Percentiles rank a stretch among this genome's conserved stretches.
Conservation (phyloP, 2,888 invertebrate species). For the Nemapogon koenigi region DNA sequence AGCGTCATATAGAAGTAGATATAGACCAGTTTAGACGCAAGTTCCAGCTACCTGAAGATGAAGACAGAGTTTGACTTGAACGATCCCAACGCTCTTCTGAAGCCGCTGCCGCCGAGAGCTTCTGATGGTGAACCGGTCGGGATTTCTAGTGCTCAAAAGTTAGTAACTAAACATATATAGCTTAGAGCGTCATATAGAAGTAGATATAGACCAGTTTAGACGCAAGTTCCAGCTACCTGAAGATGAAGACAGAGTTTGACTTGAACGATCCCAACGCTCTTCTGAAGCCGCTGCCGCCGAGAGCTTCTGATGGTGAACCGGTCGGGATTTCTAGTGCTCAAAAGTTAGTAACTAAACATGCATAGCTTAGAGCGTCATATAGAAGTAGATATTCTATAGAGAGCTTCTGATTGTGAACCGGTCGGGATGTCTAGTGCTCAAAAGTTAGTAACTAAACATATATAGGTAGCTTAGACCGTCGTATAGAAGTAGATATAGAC, state of each 20-base stretch:
- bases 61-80: constrained; percentile 89
- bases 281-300: constrained; percentile 76
- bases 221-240: constrained; percentile 77
- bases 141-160: constrained; percentile 85
- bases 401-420: too few species aligned
- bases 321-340: constrained; percentile 85
- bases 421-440: too few species aligned
- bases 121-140: constrained; percentile 79
- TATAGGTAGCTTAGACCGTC: too few species aligned
- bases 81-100: constrained; percentile 79
- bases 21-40: constrained; percentile 76
- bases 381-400: too few species aligned
- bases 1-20: constrained; percentile 71
- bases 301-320: constrained; percentile 74
- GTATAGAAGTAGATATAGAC: constrained; percentile 74
- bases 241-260: constrained; percentile 84
- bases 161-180: too few species aligned
- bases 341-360: constrained; percentile 59
- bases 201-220: constrained; percentile 79
- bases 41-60: constrained; percentile 78
- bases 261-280: constrained; percentile 82
- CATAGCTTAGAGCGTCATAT: too few species aligned
- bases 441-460: too few species aligned
- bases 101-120: constrained; percentile 72
- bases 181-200: constrained; percentile 68